phyloP scores from a whole-genome alignment of 2,113 vertebrate species.

The Saguinus imperator region DNA sequence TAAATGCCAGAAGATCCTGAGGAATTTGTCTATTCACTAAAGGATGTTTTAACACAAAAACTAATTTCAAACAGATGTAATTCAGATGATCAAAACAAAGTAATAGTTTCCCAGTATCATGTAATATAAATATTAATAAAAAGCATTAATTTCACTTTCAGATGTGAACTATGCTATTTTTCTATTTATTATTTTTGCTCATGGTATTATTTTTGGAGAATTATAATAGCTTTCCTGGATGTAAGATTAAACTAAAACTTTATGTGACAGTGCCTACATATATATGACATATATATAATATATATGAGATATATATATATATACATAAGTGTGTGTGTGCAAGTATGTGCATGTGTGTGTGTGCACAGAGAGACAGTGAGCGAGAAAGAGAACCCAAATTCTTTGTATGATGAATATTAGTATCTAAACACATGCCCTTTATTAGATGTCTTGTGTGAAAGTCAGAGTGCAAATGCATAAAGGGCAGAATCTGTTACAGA shows the following conservation, averaged over 20 bases:
- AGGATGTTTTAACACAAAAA: constrained; percentile 19
- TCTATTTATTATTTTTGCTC: background rate
- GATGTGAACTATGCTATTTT: background rate
- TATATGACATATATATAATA: background rate
- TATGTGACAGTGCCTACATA: background rate
- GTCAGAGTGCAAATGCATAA: too few species aligned
- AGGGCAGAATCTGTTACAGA: background rate
- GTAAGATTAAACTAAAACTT: background rate
- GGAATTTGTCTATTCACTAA: constrained; percentile 21
- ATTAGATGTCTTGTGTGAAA: background rate
- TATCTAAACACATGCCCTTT: background rate
- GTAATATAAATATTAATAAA: background rate
- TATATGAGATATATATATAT: background rate
- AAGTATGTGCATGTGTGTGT: background rate
- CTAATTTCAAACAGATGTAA: constrained; percentile 5
- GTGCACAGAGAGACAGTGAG: background rate
- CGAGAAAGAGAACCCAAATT: background rate
- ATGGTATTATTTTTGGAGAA: background rate
- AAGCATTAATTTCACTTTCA: background rate
- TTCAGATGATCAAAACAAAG: background rate
- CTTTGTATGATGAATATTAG: background rate
- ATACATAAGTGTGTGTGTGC: background rate
- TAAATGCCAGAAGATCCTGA: background rate
- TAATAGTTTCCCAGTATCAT: background rate
- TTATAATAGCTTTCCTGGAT: background rate